Evolutionary conservation across 2,888 invertebrate genomes (phyloP), one percentile per base, ranked within the genome.

Genomic region (Leucoptera coffeella): DNA sequence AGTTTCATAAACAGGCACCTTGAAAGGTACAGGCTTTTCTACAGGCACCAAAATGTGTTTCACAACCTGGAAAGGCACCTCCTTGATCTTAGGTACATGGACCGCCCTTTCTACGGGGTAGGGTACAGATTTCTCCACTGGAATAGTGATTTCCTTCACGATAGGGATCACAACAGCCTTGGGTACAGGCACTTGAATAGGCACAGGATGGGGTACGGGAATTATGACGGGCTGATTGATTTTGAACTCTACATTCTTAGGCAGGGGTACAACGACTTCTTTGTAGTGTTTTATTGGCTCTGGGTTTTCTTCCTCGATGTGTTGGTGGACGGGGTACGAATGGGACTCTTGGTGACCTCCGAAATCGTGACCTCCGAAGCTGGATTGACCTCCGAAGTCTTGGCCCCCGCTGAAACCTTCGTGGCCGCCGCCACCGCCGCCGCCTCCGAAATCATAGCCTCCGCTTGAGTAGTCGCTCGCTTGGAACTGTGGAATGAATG

Each of bases 81-180:
- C 77, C 40, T 82, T 82, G 32, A 81, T 73, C 29, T 76, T 75
- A 0, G 81, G 80, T 15, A 80, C 77, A 15, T 78, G 78, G 0
- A 82, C 76, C 3, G 61, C 57, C 39, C 74, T 81, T 35, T 81
- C 80, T 0, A 83, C 80, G 1, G 80, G 78, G 41, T 80, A 82
- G 1, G 82, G 82, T 3, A 82, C 80, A 13, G 82, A 81, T 42
- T 81, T 83, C 39, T 83, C 82, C 1, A 83, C 77, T 0, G 82
- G 82, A 14, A 82, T 73, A 0, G 78, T 74, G 2, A 83, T 71
- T 35, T 82, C 82, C 42, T 80, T 82, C 15, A 82, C 61, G 3
- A 82, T 72, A 1, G 82, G 82, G 2, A 82, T 76, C 0, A 82
- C 79, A 1, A 82, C 69, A 0, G 81, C 80, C 36, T 78, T 80